phyloP scores from a whole-genome alignment of 1,140 invertebrate genomes.

The Cydia strobilella region DNA sequence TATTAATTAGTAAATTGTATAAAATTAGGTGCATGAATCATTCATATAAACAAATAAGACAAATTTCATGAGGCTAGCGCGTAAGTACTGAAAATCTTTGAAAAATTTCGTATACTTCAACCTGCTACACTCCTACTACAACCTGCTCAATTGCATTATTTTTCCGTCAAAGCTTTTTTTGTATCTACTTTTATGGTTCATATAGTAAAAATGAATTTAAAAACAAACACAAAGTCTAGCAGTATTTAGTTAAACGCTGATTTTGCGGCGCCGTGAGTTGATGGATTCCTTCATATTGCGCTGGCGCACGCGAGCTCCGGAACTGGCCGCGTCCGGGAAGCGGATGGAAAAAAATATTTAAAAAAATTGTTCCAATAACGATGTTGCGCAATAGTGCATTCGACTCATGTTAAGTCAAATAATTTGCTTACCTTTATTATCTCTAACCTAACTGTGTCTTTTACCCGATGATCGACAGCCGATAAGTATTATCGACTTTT shows the following conservation, averaged over 20 bases:
- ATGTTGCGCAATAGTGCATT: constrained; percentile 55
- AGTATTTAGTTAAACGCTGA: neutral
- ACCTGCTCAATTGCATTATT: neutral
- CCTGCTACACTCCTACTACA: neutral
- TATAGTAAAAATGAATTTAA: neutral
- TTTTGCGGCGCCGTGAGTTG: neutral
- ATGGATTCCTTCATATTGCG: constrained; percentile 44
- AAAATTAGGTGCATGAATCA: constrained; percentile 57
- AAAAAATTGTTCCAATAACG: constrained; percentile 66
- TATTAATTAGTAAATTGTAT: constrained; percentile 54
- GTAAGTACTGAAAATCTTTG: neutral
- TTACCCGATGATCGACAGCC: neutral
- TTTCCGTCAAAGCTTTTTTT: neutral
- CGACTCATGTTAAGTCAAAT: neutral
- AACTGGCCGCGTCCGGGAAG: constrained; percentile 68
- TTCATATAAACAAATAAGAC: constrained; percentile 54
- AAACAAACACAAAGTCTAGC: neutral
- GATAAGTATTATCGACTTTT: neutral
- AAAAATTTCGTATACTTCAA: constrained; percentile 5
- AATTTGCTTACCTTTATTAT: neutral
- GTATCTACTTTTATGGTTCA: neutral
- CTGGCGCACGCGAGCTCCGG: constrained; percentile 58
- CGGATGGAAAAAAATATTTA: constrained; percentile 56
- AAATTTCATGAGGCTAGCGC: constrained; percentile 68
- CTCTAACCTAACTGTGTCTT: neutral